Evolutionary conservation across 1,140 invertebrate genomes (phyloP), one percentile per base, ranked within the genome.

Genomic region (Drosophila athabasca): DNA sequence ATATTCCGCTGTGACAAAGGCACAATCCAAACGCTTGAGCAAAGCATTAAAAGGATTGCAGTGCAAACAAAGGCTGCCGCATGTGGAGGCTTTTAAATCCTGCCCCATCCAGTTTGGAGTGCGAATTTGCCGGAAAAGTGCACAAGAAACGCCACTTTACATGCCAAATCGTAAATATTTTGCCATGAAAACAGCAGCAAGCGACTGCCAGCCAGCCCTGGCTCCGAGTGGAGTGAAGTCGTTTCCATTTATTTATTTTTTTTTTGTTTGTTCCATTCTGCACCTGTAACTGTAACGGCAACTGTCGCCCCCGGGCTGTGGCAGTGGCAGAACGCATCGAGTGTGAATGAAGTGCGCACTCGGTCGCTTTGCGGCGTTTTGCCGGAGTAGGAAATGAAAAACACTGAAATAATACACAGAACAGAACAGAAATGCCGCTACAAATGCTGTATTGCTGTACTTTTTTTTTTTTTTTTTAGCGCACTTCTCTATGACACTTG

Each of bases 161-260:
- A 76, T 88, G 74, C 79, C 84, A 68, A 88, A 88, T 88, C 84
- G 83, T 88, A 88, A 88, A 88, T 88, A 88, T 88, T 89, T 89
- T 82, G 72, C 76, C 76, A 76, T 88, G 85, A 84, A 68, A 82
- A 88, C 74, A 82, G 65, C 59, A 60, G 66, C 41, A n/a, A 35
- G 24, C 41, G 54, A 54, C 43, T 69, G 64, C 26, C 51, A 52
- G 45, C 66, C 44, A 44, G 45, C 35, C 3, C 2, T 8, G 8
- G 11, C 35, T 35, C 3, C 9, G 51, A 62, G 60, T 74, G 57
- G 39, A 68, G 55, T 54, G 55, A 52, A 68, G 71, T 53, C 50
- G 59, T 64, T 65, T 57, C 59, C 29, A 52, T 79, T 71, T 53
- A 35, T 26, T 39, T 45, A 11, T 26, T 11, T 15, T 13, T 22